Percentiles rank a stretch among this genome's conserved stretches.
Conservation (phyloP, 2,113 vertebrate species). For the Myiozetetes cayanensis region DNA sequence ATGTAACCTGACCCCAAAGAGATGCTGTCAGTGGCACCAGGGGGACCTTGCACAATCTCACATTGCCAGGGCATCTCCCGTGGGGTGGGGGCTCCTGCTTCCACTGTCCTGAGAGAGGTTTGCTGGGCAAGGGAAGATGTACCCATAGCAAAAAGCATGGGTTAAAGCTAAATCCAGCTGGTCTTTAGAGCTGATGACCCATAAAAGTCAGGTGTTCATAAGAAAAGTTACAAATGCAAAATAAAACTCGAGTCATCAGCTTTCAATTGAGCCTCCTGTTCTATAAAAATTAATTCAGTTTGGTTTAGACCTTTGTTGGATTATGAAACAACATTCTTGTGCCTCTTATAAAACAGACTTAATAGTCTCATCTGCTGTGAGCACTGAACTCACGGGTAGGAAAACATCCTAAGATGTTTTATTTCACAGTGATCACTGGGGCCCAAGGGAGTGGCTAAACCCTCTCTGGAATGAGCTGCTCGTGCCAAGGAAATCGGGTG, state of each 20-base stretch:
- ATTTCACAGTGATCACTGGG: not conserved
- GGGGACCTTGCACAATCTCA: not conserved
- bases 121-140: not conserved
- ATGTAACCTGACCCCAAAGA: slow-evolving; percentile 85
- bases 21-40: not conserved
- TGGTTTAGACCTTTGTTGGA: not conserved
- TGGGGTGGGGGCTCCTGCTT: not conserved
- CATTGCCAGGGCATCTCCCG: not conserved
- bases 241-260: not conserved
- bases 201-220: not conserved
- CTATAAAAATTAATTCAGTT: not conserved
- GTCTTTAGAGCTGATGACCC: not conserved
- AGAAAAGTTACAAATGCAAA: not conserved
- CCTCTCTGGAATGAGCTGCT: not conserved
- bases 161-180: not conserved
- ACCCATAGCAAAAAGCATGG: not conserved
- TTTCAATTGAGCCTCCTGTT: not conserved
- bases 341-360: not conserved
- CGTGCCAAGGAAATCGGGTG: not conserved
- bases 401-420: not conserved
- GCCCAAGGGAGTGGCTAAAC: not conserved
- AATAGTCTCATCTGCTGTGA: not conserved
- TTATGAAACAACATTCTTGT: not conserved
- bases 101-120: not conserved
- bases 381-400: not conserved